Evolutionary conservation across 2,113 vertebrate species (phyloP).

Genomic region (Fregata magnificens): DNA sequence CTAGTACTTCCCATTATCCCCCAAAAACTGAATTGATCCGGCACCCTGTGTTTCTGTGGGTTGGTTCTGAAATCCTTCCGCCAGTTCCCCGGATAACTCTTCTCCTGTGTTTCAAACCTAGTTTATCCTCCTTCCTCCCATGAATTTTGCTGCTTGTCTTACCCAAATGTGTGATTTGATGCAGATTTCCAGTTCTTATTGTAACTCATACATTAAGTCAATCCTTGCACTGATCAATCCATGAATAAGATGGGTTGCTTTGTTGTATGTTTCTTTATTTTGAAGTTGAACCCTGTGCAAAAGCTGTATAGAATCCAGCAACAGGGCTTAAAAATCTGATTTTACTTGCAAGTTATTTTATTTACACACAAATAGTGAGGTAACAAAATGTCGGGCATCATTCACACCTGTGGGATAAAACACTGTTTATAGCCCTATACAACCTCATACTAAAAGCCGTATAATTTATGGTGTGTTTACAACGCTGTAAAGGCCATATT

Average conservation of each 20-base stretch:
- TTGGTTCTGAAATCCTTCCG: neutral
- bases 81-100: neutral
- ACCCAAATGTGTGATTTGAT: neutral
- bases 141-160: neutral
- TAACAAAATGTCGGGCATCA: slow-evolving; percentile 20
- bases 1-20: neutral
- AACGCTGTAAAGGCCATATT: slow-evolving; percentile 7
- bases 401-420: slow-evolving; percentile 37
- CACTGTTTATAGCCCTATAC: slow-evolving; percentile 30
- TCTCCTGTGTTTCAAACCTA: neutral
- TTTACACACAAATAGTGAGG: slow-evolving; percentile 5
- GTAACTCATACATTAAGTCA: neutral
- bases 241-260: neutral
- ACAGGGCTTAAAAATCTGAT: neutral
- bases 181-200: neutral
- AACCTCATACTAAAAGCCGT: slow-evolving; percentile 23
- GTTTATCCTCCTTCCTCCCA: neutral
- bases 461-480: slow-evolving; percentile 55
- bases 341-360: slow-evolving; percentile 24
- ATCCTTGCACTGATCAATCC: neutral
- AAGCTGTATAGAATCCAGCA: neutral
- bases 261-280: neutral
- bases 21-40: neutral
- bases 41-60: neutral
- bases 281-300: neutral